Conservation (phyloP, 1,140 invertebrate genomes). For the Wiebesia pumilae region DNA sequence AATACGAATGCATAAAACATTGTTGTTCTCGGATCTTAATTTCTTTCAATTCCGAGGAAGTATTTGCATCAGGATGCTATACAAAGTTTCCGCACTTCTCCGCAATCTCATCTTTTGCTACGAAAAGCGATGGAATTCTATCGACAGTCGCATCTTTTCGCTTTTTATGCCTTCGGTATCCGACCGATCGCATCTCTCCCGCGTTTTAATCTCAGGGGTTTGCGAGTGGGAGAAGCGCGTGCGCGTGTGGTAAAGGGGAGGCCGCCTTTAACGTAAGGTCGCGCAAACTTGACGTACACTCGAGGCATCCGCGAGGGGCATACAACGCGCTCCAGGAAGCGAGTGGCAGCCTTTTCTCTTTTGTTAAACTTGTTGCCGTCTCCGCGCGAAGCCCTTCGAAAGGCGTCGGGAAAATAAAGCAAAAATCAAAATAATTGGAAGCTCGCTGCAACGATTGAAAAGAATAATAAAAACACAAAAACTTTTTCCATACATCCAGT, state of each 20-base stretch:
- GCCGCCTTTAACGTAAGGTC: conserved; percentile 41
- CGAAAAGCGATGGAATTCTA: background rate
- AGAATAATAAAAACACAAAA: background rate
- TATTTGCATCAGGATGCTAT: background rate
- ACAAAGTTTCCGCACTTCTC: background rate
- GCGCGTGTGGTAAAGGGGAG: background rate
- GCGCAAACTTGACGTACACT: background rate
- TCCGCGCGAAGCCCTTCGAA: background rate
- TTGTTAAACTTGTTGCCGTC: conserved; percentile 15
- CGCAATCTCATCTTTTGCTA: background rate
- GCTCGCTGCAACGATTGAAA: background rate
- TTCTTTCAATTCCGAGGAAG: background rate
- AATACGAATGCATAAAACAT: background rate
- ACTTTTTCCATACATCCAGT: background rate
- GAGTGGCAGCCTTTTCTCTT: background rate
- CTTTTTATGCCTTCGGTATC: background rate
- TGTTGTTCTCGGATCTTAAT: background rate
- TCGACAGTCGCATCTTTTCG: background rate
- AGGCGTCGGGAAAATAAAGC: background rate
- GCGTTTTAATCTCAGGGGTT: conserved; percentile 25
- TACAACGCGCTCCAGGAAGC: background rate
- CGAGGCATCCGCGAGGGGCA: too few relatives aligned
- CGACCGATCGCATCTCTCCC: conserved; percentile 19
- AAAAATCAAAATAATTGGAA: conserved; percentile 47
- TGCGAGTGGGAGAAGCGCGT: background rate